Evolutionary conservation across 2,888 invertebrate species (phyloP), one percentile per base, ranked within the genome.

Genomic region (Empis livida): DNA sequence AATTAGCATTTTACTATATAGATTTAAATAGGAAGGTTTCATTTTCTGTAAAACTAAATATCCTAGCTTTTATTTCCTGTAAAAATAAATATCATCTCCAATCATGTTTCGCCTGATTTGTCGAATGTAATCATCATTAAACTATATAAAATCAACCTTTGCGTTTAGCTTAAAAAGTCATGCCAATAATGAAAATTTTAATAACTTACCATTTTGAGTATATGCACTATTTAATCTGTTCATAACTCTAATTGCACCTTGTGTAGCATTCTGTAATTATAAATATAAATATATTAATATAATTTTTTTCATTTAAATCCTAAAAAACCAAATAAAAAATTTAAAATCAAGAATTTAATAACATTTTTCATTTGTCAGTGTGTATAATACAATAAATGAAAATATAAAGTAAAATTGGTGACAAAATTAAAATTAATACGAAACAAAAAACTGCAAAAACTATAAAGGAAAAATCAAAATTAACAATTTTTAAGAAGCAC

Each of bases 251-350:
- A 70, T 66, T 35, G 65, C 62, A 42, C 72, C 71, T 54, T 72
- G 71, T 50, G 74, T 75, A 42, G 72, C 68, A 65, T 73, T 74
- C 72, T 72, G 65, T 37, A 67, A 63, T 54, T 45, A 44, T 49
- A 42, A 56, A 56, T 54, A 54, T 54, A 49, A 53, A 47, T 38
- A 51, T 15, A 49, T 50, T 49, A 51, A 46, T 38, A 41, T 10
- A 37, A 35, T 5, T 43, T 23, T 11, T 10, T 35, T 31, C n/a
- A 27, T 15, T n/a, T n/a, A n/a, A n/a, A n/a, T n/a, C n/a, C n/a
- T n/a, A n/a, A n/a, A n/a, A n/a, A n/a, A n/a, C n/a, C n/a, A n/a
- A n/a, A n/a, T n/a, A n/a, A n/a, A n/a, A n/a, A n/a, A 38, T 46
- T 44, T 43, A 42, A 27, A 48, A n/a, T 43, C 16, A 38, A 48